A percentile compares a stretch with the other conserved stretches of the same genome.
phyloP scores from a whole-genome alignment of 1,140 invertebrate species.

The Pararge aegeria region DNA sequence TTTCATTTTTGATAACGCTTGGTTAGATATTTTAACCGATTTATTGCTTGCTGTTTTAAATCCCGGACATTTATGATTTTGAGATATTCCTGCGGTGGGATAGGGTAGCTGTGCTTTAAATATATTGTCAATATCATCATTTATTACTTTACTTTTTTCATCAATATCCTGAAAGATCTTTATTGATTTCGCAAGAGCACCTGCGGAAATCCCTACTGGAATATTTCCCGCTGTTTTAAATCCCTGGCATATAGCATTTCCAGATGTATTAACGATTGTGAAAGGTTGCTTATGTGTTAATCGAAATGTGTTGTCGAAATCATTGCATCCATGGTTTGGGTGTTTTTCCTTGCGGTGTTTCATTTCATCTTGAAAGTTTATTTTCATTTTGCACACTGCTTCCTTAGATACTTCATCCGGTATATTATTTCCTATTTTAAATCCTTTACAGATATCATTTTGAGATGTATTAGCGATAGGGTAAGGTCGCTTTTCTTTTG shows the following conservation, averaged over 20 bases:
- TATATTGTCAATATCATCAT: no score
- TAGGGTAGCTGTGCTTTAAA: no score
- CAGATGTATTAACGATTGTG: neutral
- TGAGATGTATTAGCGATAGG: neutral
- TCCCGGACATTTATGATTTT: no score
- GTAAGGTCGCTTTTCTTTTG: constrained; percentile 1
- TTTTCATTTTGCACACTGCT: constrained; percentile 40
- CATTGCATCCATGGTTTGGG: no score
- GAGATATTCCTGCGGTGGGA: no score
- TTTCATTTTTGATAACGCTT: no score
- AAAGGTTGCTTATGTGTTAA: neutral
- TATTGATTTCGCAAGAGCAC: constrained; percentile 41
- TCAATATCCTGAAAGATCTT: constrained; percentile 9
- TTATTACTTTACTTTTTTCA: neutral
- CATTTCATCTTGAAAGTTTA: no score
- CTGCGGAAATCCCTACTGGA: constrained; percentile 46
- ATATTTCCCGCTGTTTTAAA: constrained; percentile 50
- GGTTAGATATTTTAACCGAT: no score
- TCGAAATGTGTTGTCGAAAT: no score
- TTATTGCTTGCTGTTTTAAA: no score
- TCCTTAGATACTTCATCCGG: constrained; percentile 40
- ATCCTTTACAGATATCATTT: constrained; percentile 21
- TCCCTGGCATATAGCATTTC: constrained; percentile 17
- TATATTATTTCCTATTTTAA: constrained; percentile 52
- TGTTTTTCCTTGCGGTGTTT: no score